Base-by-base conservation (phyloP, 1,140 invertebrate genomes). In the Trichomalopsis sarcophagae region DNA sequence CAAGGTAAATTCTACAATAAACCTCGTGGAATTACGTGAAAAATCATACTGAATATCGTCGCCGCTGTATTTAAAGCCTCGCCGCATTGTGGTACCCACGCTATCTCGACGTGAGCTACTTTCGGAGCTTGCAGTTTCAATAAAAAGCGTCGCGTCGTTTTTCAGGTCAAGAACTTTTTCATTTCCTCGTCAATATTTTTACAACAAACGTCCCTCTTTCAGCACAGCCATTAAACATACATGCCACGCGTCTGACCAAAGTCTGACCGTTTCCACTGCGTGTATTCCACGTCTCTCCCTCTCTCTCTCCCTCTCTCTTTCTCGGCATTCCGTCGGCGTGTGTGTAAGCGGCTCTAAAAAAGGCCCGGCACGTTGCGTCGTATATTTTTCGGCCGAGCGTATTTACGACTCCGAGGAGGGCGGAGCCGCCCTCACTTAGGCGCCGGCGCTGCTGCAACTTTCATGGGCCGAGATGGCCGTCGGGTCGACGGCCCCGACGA, bases 341-440 rank as follows among this genome's bases (percentile, higher is more conserved):
- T 62, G 68, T 33, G 68, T 23, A 71, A 81, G 80, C 68, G 47
- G 69, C 71, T 75, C 69, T 85, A 85, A 85, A 85, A 81, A 85
- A 85, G 50, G 78, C 75, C 78, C 71, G 78, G 78, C 84, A 81
- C 84, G 84, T 85, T 75, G 30, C 17, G 0, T 66, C 84, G 78
- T 85, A 84, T 80, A 79, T 84, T 84, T 80, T 84, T 79, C 33
- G 9, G 30, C 33, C 50, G 73, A 30, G 14, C 55, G 84, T 85
- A 85, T 81, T 81, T 85, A 85, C 78, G 66, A 23, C 17, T 33
- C 23, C 23, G 44, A 7, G 33, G 50, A n/a, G 74, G 82, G 66
- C 66, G 82, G 66, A 50, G 74, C 76, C 9, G 33, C 14, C 23
- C 76, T 50, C 76, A 17, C 78, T 40, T 23, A 44, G 76, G 50